Evolutionary conservation across 2,797 vertebrate genomes (phyloP), one percentile per base, ranked within the genome.

Genomic region (Poeciliopsis infans): DNA sequence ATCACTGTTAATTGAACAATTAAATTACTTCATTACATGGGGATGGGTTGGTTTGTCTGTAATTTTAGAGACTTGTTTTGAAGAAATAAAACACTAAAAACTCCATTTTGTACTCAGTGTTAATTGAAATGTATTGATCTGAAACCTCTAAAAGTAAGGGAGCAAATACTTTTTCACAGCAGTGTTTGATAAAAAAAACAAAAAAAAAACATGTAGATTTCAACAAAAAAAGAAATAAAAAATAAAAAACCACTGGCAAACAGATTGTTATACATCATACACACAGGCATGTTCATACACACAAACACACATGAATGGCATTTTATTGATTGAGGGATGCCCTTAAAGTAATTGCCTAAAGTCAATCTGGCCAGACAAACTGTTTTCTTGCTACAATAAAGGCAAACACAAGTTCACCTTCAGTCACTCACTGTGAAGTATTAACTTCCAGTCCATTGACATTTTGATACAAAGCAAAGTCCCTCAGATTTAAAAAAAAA

Each of bases 291-390:
- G 39, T 4, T 2, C 25, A 28, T 20, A 5, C 78, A 51, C 6
- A 7, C 25, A 51, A 18, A 36, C 78, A 51, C 72, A 78, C 39
- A 77, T 73, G 73, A 2, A 72, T 69, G 68, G 84, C 77, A 64
- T 86, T 83, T 77, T 90, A 94, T 94, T 91, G 94, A 94, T 93
- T 91, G 76, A 86, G 74, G 85, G 91, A 88, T 90, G 83, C 55
- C 87, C 90, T 92, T 91, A 88, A 93, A 91, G 91, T 92, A 93
- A 93, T 93, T 93, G 91, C 88, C 84, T 90, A 77, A 89, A 92
- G 92, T 93, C 92, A 94, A 88, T 90, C 87, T 72, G 74, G 80
- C 87, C 75, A 92, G 89, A 93, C 92, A 90, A 94, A 94, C 89
- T 87, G 88, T 88, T 93, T 91, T 93, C 86, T 88, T 92, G 85